Conservation (phyloP, 2,113 vertebrate genomes). For the Fregata magnificens region DNA sequence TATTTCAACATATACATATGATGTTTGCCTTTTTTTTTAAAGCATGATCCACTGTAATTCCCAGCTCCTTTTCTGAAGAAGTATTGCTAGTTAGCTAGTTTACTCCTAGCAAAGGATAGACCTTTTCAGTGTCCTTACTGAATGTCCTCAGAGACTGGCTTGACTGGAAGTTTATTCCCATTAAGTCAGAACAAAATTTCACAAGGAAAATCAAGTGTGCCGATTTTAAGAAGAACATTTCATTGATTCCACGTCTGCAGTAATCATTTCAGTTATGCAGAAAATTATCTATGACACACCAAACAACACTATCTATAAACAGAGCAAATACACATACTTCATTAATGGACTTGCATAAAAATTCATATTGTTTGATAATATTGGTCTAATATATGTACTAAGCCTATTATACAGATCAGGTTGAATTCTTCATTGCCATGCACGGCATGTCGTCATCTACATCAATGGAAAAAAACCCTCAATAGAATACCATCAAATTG, state of each 20-base stretch:
- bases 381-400: not conserved
- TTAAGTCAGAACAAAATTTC: not conserved
- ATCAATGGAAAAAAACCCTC: not conserved
- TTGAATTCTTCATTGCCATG: not conserved
- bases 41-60: fast-evolving
- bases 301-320: not conserved
- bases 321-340: not conserved
- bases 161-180: not conserved
- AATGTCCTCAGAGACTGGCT: not conserved
- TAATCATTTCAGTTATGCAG: not conserved
- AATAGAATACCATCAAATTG: not conserved
- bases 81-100: not conserved
- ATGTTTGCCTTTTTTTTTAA: not conserved
- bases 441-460: not conserved
- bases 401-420: not conserved
- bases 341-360: not conserved
- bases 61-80: not conserved
- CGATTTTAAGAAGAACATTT: not conserved
- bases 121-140: not conserved
- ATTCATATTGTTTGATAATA: not conserved
- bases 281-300: not conserved
- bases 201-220: not conserved
- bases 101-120: not conserved
- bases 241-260: not conserved
- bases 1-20: not conserved